Base-by-base conservation (phyloP, 53 echinoderm and acorn worm species). In the Mesocentrotus franciscanus region DNA sequence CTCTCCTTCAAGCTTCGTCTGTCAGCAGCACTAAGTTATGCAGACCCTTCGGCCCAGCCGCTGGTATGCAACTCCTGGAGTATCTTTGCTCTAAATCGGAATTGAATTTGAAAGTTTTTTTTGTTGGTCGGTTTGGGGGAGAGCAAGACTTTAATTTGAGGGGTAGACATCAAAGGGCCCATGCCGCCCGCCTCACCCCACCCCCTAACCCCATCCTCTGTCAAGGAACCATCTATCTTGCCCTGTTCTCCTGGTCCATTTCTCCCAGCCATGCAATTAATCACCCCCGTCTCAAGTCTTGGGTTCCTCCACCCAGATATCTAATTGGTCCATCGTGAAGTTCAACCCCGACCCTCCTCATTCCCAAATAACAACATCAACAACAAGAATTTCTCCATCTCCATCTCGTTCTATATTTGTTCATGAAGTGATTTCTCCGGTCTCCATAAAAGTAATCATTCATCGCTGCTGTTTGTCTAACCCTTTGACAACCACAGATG, bases 1-100 rank as follows among this genome's bases (percentile, higher is more conserved):
- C 32, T 93, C 94, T 61, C 57, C 94, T 81, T 93, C 79, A 81
- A 79, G 83, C 62, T 39, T 32, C 10, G 42, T 93, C 94, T 93
- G 94, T 93, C 94, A 93, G 29, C 94, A 29, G 60, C 30, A 11
- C 60, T 22, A 81, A 93, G 94, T 93, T 93, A 93, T 81, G 94
- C 83, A 93, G 94, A 30, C 94, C 94, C 94, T 81, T 93, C 83
- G 22, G 60, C 79, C 79, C 79, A 60, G 83, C 62, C 94, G 35
- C 83, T 79, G 94, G 94, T 78, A 93, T 93, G 79, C 34, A 56
- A 49, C 76, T 92, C 15, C 74, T 76, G 93, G 94, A 60, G 94
- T 93, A 93, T 93, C 94, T 93, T 17, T 10, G 33, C 94, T 81
- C 94, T 49, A 93, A 81, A 93, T 93, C 94, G 83, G 94, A 93